Base-by-base conservation (phyloP, 2,888 invertebrate genomes). In the Rhamnusium bicolor region DNA sequence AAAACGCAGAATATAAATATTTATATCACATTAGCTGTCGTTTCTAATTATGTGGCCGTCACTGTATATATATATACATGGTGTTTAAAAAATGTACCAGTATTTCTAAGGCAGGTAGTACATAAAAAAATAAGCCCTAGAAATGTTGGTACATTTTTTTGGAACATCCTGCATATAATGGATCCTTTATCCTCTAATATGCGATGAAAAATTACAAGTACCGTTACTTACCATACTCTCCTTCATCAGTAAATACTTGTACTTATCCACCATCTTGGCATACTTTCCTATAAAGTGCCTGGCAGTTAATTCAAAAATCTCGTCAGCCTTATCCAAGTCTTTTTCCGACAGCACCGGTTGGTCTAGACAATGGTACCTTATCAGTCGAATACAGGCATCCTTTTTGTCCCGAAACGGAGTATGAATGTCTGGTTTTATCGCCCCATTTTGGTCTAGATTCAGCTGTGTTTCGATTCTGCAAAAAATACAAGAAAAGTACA, bases 331-430 rank as follows among this genome's bases (percentile, higher is more conserved):
- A 68, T 90, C 90, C 69, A 92, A 88, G 83, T 93, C 92, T 75
- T 93, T 92, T 76, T 92, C 89, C 61, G 90, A 90, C 40, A 92
- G 89, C 51, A 92, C 91, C 69, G 91, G 91, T 80, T 92, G 91
- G 84, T 94, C 92, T 87, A 93, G 92, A 76, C 94, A 94, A 86
- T 95, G 95, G 87, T 95, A 95, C 79, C 93, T 90, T 69, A 95
- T 91, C 61, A 95, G 88, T 63, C 95, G 90, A 84, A 94, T 92
- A 79, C 94, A 94, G 0, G 95, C 94, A 84, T 95, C 95, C 74
- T 92, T 91, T 81, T 92, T 93, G 81, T 91, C 91, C 74, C 90
- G 88, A 85, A 95, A 95, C 14, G 94, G 94, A 67, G 92, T 91
- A 75, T 92, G 91, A 61, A 92, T 92, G 85, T 95, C 95, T 0